Base-by-base conservation (phyloP, 2,113 vertebrate genomes). In the Chaetodon auriga region DNA sequence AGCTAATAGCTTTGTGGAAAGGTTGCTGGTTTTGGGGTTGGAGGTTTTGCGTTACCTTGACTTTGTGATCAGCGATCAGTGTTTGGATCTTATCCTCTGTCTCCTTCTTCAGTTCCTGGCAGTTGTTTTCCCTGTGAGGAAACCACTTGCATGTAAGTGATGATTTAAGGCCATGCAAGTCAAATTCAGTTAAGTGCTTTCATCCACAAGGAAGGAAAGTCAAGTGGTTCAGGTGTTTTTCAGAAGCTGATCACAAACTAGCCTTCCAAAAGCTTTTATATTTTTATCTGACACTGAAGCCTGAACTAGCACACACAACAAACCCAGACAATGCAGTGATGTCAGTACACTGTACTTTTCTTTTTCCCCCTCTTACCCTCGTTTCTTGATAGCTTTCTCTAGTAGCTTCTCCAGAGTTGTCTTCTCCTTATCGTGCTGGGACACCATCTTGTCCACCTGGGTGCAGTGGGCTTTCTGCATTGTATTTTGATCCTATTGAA, bases 21-120 rank as follows among this genome's bases (percentile, higher is more conserved):
- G 4, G 23, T 5, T 38, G 35, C 7, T 62, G 2, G 0, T 6
- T 6, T 71, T 35, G 43, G 43, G 18, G 18, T 18, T 11, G 19
- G 7, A 16, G 21, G 48, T 18, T 68, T 13, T 15, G 41, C 2
- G 9, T 25, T 96, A 99, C 98, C 97, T 99, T 99, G 73, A 96
- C 95, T 95, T 99, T 99, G 94, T 99, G 98, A 93, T 98, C 97
- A 48, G 97, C 95, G 57, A 94, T 94, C 80, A 99, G 88, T 0
- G 95, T 96, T 92, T 99, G 97, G 93, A 99, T 96, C 95, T 99
- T 99, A 90, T 96, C 96, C 94, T 99, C 98, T 0, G 97, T 99
- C 96, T 99, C 98, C 93, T 99, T 99, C 95, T 98, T 99, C 93
- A 99, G 90, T 91, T 99, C 98, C 23, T 97, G 96, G 90, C 97